A percentile compares a stretch with the other conserved stretches of the same genome.
Conservation (phyloP, 2,888 invertebrate species). For the Xylota sylvarum region DNA sequence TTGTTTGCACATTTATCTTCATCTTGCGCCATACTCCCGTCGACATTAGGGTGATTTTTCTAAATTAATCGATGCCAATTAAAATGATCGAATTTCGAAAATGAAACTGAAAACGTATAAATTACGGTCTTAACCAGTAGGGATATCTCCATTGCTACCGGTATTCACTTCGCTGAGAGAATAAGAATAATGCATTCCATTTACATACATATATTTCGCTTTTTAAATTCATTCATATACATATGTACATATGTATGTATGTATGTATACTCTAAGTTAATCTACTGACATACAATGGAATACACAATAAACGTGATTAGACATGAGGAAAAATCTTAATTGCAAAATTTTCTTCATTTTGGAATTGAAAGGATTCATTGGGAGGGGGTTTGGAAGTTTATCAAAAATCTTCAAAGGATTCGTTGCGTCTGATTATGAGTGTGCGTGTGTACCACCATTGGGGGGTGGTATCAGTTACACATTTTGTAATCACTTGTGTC, state of each 20-base stretch:
- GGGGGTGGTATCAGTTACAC: conserved; percentile 58
- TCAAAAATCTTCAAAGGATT: conserved; percentile 28
- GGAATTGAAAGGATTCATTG: not conserved
- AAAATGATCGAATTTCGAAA: conserved; percentile 51
- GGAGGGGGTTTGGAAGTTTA: not conserved
- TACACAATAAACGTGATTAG: conserved; percentile 9
- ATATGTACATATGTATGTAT: not conserved
- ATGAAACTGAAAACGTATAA: conserved; percentile 39
- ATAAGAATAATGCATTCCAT: not conserved
- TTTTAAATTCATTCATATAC: not conserved
- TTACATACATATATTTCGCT: too few species aligned
- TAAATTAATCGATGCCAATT: conserved; percentile 65
- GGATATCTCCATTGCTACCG: not conserved
- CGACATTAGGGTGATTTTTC: not conserved
- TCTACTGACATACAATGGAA: not conserved
- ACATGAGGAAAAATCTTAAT: conserved; percentile 34
- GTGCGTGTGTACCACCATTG: not conserved
- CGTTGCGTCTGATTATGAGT: not conserved
- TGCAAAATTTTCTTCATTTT: conserved; percentile 22
- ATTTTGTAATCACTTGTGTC: conserved; percentile 73
- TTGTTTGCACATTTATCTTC: conserved; percentile 49
- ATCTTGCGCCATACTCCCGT: not conserved
- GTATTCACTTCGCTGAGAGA: not conserved
- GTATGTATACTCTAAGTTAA: not conserved
- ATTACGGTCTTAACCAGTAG: conserved; percentile 37